Conservation (phyloP, 1,140 invertebrate species). For the Euwallacea similis region DNA sequence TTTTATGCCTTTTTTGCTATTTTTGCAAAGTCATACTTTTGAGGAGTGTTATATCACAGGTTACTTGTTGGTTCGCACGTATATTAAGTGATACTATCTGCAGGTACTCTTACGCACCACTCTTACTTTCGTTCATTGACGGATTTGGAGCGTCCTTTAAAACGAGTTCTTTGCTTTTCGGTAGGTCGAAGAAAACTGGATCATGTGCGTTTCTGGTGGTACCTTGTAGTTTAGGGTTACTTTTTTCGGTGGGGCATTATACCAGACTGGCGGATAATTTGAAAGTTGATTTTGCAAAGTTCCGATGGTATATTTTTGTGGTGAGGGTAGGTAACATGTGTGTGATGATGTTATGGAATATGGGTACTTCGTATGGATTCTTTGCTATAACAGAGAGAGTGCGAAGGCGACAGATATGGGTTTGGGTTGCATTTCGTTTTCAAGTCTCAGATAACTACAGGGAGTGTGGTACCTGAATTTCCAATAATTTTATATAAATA, state of each 20-base stretch:
- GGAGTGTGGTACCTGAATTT: too few species aligned
- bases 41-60: slow-evolving; percentile 6
- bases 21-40: background rate
- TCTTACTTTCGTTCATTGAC: slow-evolving; percentile 37
- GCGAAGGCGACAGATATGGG: too few species aligned
- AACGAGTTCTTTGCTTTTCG: slow-evolving; percentile 22
- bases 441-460: too few species aligned
- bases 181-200: slow-evolving; percentile 31
- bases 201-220: background rate
- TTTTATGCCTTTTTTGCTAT: background rate
- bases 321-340: too few species aligned
- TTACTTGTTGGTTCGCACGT: background rate
- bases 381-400: too few species aligned
- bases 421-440: too few species aligned
- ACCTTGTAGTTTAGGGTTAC: background rate
- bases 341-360: too few species aligned
- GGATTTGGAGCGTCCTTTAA: slow-evolving; percentile 28
- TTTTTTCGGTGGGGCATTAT: background rate
- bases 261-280: background rate
- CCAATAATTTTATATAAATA: too few species aligned
- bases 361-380: too few species aligned
- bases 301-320: background rate
- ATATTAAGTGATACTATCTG: slow-evolving; percentile 9
- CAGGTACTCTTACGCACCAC: slow-evolving; percentile 17
- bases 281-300: background rate